These are phyloP conservation scores for Archilochus colubris DNA, from an alignment of 2,113 vertebrate genomes.

Conservation along the genomic window DNA sequence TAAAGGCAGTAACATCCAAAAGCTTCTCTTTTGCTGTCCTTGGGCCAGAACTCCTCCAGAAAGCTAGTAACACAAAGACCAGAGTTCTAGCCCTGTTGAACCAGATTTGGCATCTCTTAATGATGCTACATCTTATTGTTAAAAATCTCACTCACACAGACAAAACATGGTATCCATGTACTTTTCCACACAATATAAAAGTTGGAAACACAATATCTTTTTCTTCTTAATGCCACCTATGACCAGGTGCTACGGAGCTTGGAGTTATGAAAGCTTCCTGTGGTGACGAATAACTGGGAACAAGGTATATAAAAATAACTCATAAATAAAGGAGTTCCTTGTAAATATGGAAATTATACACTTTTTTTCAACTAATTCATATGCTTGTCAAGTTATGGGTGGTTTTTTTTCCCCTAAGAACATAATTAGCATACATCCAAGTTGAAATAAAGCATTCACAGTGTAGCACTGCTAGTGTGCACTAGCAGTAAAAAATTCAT, in stretches of 20 bases:
- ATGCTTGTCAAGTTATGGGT: background rate
- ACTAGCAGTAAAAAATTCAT: background rate
- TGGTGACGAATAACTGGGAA: background rate
- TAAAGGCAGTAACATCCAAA: background rate
- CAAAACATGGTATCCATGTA: background rate
- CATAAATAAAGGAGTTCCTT: background rate
- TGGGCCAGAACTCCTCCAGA: background rate
- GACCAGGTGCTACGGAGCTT: background rate
- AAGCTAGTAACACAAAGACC: background rate
- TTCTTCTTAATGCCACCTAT: background rate
- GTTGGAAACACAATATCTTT: background rate
- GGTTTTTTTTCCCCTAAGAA: background rate
- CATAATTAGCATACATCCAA: background rate
- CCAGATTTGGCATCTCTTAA: background rate
- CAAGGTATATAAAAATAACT: background rate
- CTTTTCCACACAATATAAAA: background rate
- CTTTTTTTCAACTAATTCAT: background rate
- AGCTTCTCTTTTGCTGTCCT: background rate
- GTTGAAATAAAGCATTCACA: background rate
- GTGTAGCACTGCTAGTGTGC: too few relatives aligned
- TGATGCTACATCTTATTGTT: background rate
- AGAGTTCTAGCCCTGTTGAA: background rate
- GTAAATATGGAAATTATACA: background rate
- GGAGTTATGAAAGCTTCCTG: background rate
- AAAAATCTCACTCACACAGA: background rate